These are phyloP conservation scores for Drosophila acutilabella DNA, from an alignment of 2,888 invertebrate genomes.

Conservation along the genomic window DNA sequence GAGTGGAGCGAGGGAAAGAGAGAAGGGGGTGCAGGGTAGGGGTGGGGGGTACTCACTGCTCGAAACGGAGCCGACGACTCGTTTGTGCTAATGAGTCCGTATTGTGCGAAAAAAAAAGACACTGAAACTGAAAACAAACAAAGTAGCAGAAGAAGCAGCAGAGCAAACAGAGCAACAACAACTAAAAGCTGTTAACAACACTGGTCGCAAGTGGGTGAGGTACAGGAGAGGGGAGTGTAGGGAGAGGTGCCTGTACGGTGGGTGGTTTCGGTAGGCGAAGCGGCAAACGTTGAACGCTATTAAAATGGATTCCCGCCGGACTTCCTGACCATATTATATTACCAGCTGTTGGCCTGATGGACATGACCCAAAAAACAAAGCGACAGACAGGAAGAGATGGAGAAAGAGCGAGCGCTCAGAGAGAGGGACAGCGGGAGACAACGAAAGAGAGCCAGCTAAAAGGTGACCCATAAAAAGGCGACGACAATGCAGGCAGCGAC, in stretches of 20 bases:
- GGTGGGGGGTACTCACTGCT: slow-evolving; percentile 2
- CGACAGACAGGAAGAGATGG: neutral
- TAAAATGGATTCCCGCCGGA: slow-evolving; percentile 81
- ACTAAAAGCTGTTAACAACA: slow-evolving; percentile 56
- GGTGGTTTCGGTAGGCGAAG: slow-evolving; percentile 21
- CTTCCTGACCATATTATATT: slow-evolving; percentile 77
- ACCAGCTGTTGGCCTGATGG: slow-evolving; percentile 75
- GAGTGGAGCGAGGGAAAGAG: neutral
- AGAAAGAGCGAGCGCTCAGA: neutral
- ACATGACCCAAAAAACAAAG: slow-evolving; percentile 70
- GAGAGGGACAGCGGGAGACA: neutral
- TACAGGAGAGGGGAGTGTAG: neutral
- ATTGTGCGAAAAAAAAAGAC: slow-evolving; percentile 70
- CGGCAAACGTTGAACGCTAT: slow-evolving; percentile 58
- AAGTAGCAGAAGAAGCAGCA: slow-evolving; percentile 6
- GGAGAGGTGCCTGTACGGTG: neutral
- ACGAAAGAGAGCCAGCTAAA: neutral
- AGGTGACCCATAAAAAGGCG: slow-evolving; percentile 62
- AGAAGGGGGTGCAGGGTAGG: no score
- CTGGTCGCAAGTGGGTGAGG: slow-evolving; percentile 24
- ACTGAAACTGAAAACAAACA: slow-evolving; percentile 51
- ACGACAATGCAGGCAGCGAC: slow-evolving; percentile 54
- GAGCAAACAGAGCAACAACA: slow-evolving; percentile 4
- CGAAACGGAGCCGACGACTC: slow-evolving; percentile 44
- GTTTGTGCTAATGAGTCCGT: slow-evolving; percentile 78